Evolutionary conservation across 2,797 vertebrate species (phyloP).

Genomic region (Cichlasoma orientale): DNA sequence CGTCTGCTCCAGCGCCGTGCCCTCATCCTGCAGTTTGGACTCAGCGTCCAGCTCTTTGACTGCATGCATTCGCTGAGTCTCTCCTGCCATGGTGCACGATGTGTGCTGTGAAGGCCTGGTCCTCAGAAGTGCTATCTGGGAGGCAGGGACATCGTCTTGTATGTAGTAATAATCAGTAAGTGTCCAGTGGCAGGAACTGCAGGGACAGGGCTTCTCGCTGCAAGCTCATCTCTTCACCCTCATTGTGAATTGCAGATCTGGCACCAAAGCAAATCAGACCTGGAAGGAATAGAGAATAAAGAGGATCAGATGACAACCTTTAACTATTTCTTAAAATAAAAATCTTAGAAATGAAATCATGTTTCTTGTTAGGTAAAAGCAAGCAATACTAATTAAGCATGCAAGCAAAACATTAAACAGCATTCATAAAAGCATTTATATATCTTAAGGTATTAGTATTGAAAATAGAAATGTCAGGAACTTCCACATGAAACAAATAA

Average conservation of each 20-base stretch:
- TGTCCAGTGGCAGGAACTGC: conserved; percentile 73
- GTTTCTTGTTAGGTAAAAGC: neutral
- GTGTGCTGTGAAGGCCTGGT: conserved; percentile 77
- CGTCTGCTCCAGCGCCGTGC: conserved; percentile 78
- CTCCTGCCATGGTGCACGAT: conserved; percentile 90
- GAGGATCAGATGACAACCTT: conserved; percentile 25
- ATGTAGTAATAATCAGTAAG: conserved; percentile 68
- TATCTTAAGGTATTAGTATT: neutral
- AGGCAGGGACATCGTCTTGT: conserved; percentile 81
- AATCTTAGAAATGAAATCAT: neutral
- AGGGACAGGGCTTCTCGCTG: conserved; percentile 72
- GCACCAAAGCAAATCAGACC: conserved; percentile 71
- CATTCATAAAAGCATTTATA: neutral
- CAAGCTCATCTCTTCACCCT: conserved; percentile 77
- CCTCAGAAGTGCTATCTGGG: conserved; percentile 80
- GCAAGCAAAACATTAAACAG: neutral
- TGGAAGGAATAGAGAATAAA: conserved; percentile 54
- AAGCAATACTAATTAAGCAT: neutral
- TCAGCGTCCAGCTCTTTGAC: conserved; percentile 81
- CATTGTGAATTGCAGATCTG: conserved; percentile 66
- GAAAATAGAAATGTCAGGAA: neutral
- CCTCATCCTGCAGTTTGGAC: conserved; percentile 84
- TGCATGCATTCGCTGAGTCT: conserved; percentile 87
- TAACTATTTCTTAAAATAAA: neutral
- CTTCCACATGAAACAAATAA: neutral